Percentiles rank a stretch among this genome's conserved stretches.
Conservation (phyloP, 2,888 invertebrate species). For the Apocheima hispidaria region DNA sequence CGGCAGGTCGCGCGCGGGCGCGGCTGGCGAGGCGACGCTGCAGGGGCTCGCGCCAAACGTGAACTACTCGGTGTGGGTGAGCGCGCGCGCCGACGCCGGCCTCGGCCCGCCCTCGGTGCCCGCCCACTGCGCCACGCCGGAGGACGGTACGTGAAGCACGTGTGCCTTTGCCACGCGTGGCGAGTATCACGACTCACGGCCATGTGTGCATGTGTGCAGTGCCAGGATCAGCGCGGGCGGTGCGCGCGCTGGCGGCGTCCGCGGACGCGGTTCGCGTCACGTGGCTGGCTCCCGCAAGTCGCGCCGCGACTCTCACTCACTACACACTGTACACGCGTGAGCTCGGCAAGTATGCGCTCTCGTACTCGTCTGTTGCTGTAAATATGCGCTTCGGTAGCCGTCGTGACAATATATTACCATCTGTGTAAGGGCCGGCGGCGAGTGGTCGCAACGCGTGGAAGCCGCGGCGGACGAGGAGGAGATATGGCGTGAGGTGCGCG, state of each 20-base stretch:
- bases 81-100: constrained; percentile 92
- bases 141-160: constrained; percentile 87
- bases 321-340: constrained; percentile 92
- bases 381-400: neutral
- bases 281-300: constrained; percentile 91
- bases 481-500: constrained; percentile 87
- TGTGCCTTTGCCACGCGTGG: neutral
- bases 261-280: constrained; percentile 92
- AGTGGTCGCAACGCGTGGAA: constrained; percentile 73
- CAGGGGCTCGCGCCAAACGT: constrained; percentile 91
- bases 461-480: constrained; percentile 54
- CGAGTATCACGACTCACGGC: neutral
- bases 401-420: constrained; percentile 47
- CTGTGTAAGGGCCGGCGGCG: constrained; percentile 62
- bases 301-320: constrained; percentile 91
- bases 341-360: constrained; percentile 84
- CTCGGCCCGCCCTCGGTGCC: constrained; percentile 91
- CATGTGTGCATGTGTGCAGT: constrained; percentile 78
- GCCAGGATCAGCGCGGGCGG: constrained; percentile 90
- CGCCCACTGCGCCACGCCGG: constrained; percentile 91
- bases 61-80: constrained; percentile 93
- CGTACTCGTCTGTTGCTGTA: neutral
- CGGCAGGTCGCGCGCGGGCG: constrained; percentile 44
- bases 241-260: constrained; percentile 92
- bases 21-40: constrained; percentile 80